Evolutionary conservation across 1,140 invertebrate species (phyloP).

Genomic region (Drosophila rufa): DNA sequence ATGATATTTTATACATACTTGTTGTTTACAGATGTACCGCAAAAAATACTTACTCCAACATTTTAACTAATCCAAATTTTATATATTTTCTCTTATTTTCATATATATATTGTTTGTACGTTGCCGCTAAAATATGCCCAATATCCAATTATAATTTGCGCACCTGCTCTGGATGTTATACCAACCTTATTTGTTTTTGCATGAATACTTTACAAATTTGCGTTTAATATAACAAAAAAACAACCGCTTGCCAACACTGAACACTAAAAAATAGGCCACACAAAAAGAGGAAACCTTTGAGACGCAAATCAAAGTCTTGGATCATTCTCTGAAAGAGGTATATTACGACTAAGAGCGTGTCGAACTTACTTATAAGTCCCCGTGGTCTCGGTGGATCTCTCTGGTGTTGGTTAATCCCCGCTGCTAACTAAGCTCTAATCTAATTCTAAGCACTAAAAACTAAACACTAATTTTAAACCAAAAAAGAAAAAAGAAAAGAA

Average conservation of each 20-base stretch:
- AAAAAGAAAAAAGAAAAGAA: constrained; percentile 60
- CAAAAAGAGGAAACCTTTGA: constrained; percentile 98
- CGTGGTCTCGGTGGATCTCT: constrained; percentile 43
- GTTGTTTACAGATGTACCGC: constrained; percentile 24
- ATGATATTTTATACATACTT: constrained; percentile 29
- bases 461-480: constrained; percentile 1
- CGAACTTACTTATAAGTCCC: constrained; percentile 25
- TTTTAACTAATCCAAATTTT: constrained; percentile 63
- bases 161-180: constrained; percentile 55
- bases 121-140: constrained; percentile 49
- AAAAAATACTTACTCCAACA: constrained; percentile 16
- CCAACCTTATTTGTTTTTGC: constrained; percentile 48
- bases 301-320: constrained; percentile 96
- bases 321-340: constrained; percentile 97
- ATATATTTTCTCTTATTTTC: constrained; percentile 66
- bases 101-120: constrained; percentile 63
- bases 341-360: constrained; percentile 84
- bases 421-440: constrained; percentile 14
- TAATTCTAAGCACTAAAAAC: constrained; percentile 27
- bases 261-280: constrained; percentile 90
- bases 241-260: constrained; percentile 58
- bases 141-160: constrained; percentile 41
- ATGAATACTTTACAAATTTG: constrained; percentile 56
- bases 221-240: constrained; percentile 34
- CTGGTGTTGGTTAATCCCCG: constrained; percentile 63